phyloP scores from a whole-genome alignment of 2,113 vertebrate genomes.

The Lepidothrix coronata region DNA sequence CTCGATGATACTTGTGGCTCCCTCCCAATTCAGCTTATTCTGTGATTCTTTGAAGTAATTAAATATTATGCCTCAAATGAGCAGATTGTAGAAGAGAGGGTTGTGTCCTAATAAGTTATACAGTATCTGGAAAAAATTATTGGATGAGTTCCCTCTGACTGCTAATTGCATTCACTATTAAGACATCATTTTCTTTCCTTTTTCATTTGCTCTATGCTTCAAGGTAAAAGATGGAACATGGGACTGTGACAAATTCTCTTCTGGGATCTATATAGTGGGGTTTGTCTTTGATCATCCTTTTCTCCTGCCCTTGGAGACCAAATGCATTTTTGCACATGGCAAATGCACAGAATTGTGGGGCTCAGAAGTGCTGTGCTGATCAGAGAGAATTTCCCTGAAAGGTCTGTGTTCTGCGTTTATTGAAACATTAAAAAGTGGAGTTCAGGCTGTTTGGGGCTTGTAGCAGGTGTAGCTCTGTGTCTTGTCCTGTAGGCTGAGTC shows the following conservation, averaged over 20 bases:
- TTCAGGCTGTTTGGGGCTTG: not conserved
- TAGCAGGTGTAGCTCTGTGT: not conserved
- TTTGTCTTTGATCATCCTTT: constrained; percentile 44
- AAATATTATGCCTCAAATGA: not conserved
- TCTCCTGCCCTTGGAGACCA: not conserved
- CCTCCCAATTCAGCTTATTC: not conserved
- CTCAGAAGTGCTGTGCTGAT: not conserved
- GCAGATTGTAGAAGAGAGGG: not conserved
- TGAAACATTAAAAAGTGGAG: not conserved
- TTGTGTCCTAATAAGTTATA: too few species aligned
- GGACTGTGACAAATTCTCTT: constrained; percentile 18
- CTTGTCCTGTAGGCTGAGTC: not conserved
- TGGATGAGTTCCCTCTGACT: not conserved
- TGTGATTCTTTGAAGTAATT: not conserved
- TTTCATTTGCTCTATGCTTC: not conserved
- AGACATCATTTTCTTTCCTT: constrained; percentile 15
- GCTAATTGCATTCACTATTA: constrained; percentile 10
- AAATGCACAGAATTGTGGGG: not conserved
- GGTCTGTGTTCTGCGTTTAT: not conserved
- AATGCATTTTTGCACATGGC: not conserved
- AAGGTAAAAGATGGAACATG: not conserved
- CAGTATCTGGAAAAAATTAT: not conserved
- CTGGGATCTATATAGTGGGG: not conserved
- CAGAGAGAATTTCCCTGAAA: not conserved
- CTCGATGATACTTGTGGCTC: not conserved